phyloP scores from a whole-genome alignment of 2,888 invertebrate species.

The Aphodius granarius region DNA sequence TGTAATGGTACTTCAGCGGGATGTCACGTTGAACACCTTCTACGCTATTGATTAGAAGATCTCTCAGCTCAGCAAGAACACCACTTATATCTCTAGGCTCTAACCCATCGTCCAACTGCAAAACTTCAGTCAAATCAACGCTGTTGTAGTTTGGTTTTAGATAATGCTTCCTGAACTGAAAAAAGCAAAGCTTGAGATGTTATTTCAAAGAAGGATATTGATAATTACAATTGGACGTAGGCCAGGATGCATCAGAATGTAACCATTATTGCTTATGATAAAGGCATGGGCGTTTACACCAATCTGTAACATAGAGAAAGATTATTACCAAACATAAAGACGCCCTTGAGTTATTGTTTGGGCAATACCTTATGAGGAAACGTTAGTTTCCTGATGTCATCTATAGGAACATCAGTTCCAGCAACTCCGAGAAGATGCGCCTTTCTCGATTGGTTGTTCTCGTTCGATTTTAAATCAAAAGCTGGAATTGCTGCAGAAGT shows the following conservation, averaged over 20 bases:
- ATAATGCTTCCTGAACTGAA: constrained; percentile 38
- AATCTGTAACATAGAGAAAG: constrained; percentile 55
- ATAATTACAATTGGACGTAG: constrained; percentile 82
- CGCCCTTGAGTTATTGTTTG: too few relatives aligned
- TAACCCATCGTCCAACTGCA: constrained; percentile 75
- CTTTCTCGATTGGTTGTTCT: constrained; percentile 58
- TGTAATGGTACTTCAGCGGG: constrained; percentile 80
- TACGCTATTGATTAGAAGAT: constrained; percentile 68
- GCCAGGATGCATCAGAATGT: constrained; percentile 92
- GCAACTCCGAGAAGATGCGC: constrained; percentile 92
- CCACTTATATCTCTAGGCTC: constrained; percentile 67
- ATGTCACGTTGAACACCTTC: constrained; percentile 67
- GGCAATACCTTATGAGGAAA: constrained; percentile 78
- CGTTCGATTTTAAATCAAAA: constrained; percentile 73
- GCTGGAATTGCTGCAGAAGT: constrained; percentile 93
- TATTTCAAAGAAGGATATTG: not conserved
- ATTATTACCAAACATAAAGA: too few relatives aligned
- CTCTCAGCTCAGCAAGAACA: constrained; percentile 62
- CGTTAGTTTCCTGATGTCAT: constrained; percentile 86
- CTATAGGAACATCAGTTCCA: constrained; percentile 91
- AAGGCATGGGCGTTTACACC: constrained; percentile 97
- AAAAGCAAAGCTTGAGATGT: not conserved
- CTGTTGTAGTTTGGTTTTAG: constrained; percentile 93
- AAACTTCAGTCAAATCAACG: constrained; percentile 93
- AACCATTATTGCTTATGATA: constrained; percentile 96